Conservation (phyloP, 2,113 vertebrate genomes). For the Dasypus novemcinctus region DNA sequence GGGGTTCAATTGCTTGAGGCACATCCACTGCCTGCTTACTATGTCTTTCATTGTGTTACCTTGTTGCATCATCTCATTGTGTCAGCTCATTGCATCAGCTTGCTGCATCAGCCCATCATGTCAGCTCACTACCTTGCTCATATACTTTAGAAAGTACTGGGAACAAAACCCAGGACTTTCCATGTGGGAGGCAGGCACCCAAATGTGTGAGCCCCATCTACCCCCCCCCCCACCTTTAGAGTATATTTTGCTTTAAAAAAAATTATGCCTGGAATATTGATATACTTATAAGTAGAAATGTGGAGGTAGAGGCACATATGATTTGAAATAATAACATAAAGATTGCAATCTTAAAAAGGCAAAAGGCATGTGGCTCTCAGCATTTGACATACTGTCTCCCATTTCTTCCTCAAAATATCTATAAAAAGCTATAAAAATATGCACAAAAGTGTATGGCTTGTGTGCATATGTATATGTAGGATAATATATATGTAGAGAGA, state of each 20-base stretch:
- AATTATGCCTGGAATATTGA: neutral
- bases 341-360: neutral
- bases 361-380: neutral
- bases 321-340: neutral
- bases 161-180: too few relatives aligned
- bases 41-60: too few relatives aligned
- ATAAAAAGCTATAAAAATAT: neutral
- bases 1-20: too few relatives aligned
- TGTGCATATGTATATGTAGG: fast-evolving
- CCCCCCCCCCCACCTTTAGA: neutral
- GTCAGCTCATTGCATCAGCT: too few relatives aligned
- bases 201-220: too few relatives aligned
- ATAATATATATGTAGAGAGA: neutral
- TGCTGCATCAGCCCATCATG: too few relatives aligned
- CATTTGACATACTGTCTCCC: neutral
- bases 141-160: too few relatives aligned
- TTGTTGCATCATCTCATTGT: too few relatives aligned
- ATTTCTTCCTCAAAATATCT: neutral
- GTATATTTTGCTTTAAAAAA: neutral
- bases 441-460: fast-evolving
- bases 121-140: too few relatives aligned
- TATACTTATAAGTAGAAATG: neutral
- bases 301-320: neutral
- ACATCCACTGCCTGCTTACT: too few relatives aligned
- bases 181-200: too few relatives aligned